Base-by-base conservation (phyloP, 1,140 invertebrate genomes). In the Rhagoletis pomonella region DNA sequence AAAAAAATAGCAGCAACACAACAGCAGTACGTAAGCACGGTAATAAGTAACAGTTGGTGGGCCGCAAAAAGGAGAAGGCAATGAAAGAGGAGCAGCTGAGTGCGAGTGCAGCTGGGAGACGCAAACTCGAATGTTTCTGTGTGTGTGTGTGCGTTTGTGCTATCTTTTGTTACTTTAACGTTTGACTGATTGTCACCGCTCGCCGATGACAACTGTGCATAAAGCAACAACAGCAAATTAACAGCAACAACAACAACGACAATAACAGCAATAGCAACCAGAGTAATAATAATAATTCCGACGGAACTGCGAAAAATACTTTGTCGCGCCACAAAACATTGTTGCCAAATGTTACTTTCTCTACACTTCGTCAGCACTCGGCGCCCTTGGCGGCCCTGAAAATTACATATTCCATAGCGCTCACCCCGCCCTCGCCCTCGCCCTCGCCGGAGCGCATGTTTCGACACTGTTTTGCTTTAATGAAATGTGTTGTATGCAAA, bases 271-370 rank as follows among this genome's bases (percentile, higher is more conserved):
- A 81, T 19, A n/a, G 14, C n/a, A 4, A 64, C 29, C 64, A 81
- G 4, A 62, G 60, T 58, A 81, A 81, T 73, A 73, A 73, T 81
- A 55, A 58, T 58, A 58, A 81, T 47, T 58, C 55, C n/a, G 17
- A 12, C 17, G 73, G 47, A 81, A 81, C 73, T 81, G 73, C 73
- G 73, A 81, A 81, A 81, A 81, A 19, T n/a, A 81, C 67, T n/a
- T 4, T 55, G 50, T 29, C n/a, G n/a, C 67, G 29, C 19, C 67
- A 47, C 44, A 81, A n/a, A 81, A 81, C 73, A 81, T 55, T 81
- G 73, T 58, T 55, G 6, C 73, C 44, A 81, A 81, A 81, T 29
- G 47, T 55, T 50, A n/a, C n/a, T n/a, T n/a, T n/a, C n/a, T n/a
- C n/a, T n/a, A n/a, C n/a, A n/a, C n/a, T n/a, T n/a, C n/a, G n/a